Conservation (phyloP, 2,888 invertebrate species). For the Tipula confusa region DNA sequence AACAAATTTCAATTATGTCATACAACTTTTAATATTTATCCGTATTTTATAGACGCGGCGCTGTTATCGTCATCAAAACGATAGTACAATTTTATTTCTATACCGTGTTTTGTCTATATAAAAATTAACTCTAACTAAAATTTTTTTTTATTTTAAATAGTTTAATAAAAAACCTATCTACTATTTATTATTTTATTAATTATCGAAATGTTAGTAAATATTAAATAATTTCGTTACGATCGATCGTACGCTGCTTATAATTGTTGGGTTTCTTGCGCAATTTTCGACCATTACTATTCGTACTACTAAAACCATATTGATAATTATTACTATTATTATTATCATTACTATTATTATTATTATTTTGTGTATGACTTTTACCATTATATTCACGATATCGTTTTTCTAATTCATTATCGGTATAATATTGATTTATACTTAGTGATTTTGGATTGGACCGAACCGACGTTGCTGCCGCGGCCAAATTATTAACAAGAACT, state of each 20-base stretch:
- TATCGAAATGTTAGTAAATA: neutral
- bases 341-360: neutral
- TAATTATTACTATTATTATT: neutral
- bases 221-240: neutral
- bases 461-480: neutral
- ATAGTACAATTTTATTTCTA: neutral
- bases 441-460: neutral
- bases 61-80: too few species aligned
- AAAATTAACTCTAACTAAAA: neutral
- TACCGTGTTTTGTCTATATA: neutral
- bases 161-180: conserved; percentile 12
- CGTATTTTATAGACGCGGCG: too few species aligned
- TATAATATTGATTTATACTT: neutral
- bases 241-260: neutral
- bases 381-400: conserved; percentile 26
- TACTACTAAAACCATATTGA: neutral
- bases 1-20: neutral
- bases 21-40: neutral
- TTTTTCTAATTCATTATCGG: conserved; percentile 28
- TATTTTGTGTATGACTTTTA: neutral
- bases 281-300: neutral
- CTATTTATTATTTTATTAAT: neutral
- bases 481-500: neutral
- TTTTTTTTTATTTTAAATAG: neutral
- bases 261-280: neutral